Percentiles rank a stretch among this genome's conserved stretches.
Evolutionary conservation across 2,888 invertebrate species (phyloP).

Genomic region (Macrosoma leucophasiata): DNA sequence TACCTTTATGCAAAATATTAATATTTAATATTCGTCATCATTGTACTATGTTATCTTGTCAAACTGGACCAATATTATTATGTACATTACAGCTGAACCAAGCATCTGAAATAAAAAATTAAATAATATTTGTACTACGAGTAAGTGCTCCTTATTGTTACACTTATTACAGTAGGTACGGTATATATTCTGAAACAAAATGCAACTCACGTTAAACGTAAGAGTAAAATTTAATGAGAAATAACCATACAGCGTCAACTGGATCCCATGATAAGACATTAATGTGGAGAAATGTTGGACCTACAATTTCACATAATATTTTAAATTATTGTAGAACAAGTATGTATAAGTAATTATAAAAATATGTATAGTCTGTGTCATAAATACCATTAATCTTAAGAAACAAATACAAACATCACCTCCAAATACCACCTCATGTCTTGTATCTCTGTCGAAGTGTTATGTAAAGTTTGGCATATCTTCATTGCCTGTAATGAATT

Average conservation of each 20-base stretch:
- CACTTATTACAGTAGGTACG: neutral
- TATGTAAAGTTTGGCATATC: slow-evolving; percentile 44
- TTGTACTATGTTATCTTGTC: slow-evolving; percentile 30
- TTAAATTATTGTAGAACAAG: too few species aligned
- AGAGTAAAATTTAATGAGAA: slow-evolving; percentile 51
- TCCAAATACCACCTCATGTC: slow-evolving; percentile 45
- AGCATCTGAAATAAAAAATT: slow-evolving; percentile 52
- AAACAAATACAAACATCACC: slow-evolving; percentile 29
- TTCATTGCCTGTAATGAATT: slow-evolving; percentile 38
- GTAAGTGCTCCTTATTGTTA: too few species aligned
- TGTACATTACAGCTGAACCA: slow-evolving; percentile 53
- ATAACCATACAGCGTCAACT: slow-evolving; percentile 48
- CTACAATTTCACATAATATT: too few species aligned
- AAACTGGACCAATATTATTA: slow-evolving; percentile 58
- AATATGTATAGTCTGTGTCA: too few species aligned
- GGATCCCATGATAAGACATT: slow-evolving; percentile 41
- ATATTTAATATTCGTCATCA: neutral
- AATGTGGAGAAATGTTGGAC: slow-evolving; percentile 56
- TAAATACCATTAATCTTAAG: neutral
- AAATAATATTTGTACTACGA: slow-evolving; percentile 6
- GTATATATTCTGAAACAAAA: slow-evolving; percentile 1
- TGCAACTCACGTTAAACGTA: slow-evolving; percentile 47
- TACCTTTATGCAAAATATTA: neutral
- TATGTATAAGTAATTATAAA: too few species aligned
- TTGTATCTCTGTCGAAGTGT: slow-evolving; percentile 44